phyloP scores from a whole-genome alignment of 1,140 invertebrate species.

The Drosophila orena region DNA sequence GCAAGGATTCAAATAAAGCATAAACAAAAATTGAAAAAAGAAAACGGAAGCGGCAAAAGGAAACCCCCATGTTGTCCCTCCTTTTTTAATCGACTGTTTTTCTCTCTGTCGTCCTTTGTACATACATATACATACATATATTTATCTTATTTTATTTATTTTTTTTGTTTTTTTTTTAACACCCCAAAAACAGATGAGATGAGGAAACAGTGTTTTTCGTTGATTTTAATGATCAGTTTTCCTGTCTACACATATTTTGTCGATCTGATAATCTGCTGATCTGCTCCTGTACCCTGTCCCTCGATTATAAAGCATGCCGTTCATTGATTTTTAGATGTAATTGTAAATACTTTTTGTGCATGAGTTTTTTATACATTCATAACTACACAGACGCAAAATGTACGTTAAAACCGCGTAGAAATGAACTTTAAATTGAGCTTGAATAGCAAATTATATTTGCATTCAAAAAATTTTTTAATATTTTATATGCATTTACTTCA shows the following conservation, averaged over 20 bases:
- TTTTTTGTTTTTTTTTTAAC: slow-evolving; percentile 21
- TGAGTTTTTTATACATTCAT: slow-evolving; percentile 17
- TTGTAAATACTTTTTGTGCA: slow-evolving; percentile 30
- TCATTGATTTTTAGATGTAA: slow-evolving; percentile 21
- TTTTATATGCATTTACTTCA: background rate
- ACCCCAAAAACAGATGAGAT: slow-evolving; percentile 37
- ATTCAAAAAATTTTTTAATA: background rate
- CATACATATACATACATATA: slow-evolving; percentile 39
- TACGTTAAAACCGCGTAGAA: background rate
- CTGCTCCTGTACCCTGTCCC: slow-evolving; percentile 36
- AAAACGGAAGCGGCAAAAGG: slow-evolving; percentile 40
- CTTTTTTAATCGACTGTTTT: slow-evolving; percentile 40
- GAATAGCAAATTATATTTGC: background rate
- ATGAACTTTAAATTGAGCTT: slow-evolving; percentile 1
- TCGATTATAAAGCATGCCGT: slow-evolving; percentile 31
- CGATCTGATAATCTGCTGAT: slow-evolving; percentile 45
- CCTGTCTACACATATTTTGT: slow-evolving; percentile 25
- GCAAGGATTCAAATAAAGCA: slow-evolving; percentile 37
- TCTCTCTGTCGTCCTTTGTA: slow-evolving; percentile 50
- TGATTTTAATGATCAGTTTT: slow-evolving; percentile 33
- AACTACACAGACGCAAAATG: background rate
- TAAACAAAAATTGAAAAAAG: slow-evolving; percentile 9
- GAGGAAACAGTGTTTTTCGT: slow-evolving; percentile 40
- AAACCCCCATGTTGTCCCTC: slow-evolving; percentile 76
- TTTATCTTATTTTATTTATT: slow-evolving; percentile 3